Conservation (phyloP, 2,888 invertebrate species). For the Ophonus ardosiacus region DNA sequence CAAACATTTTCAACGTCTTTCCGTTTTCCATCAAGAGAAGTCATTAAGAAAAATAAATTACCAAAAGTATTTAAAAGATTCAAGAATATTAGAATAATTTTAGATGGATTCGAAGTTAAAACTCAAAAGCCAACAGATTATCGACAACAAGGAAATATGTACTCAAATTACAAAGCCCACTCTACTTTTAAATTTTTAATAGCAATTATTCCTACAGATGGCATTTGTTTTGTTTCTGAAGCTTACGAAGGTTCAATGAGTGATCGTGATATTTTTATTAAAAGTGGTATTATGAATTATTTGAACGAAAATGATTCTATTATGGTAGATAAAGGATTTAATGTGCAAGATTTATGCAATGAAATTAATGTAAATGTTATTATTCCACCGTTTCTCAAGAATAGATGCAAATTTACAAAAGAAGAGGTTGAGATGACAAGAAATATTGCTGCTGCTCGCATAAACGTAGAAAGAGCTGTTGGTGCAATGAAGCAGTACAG, state of each 20-base stretch:
- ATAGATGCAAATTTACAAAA: too few relatives aligned
- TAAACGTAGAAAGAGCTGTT: too few relatives aligned
- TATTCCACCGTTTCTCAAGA: too few relatives aligned
- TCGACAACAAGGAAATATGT: neutral
- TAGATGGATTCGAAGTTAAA: neutral
- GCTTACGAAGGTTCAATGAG: neutral
- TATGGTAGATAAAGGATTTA: neutral
- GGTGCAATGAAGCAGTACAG: too few relatives aligned
- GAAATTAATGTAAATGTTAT: too few relatives aligned
- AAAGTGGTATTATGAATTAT: neutral
- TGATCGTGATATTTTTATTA: slow-evolving; percentile 4
- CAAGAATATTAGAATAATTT: neutral
- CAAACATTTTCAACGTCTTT: neutral
- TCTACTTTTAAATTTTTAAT: neutral
- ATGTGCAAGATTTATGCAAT: too few relatives aligned
- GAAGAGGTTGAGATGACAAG: too few relatives aligned
- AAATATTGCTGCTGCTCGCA: too few relatives aligned
- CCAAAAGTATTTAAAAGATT: neutral
- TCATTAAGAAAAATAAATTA: neutral
- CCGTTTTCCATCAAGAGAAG: neutral
- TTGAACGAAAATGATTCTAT: neutral
- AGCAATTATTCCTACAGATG: neutral
- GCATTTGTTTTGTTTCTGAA: neutral
- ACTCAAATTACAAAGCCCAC: neutral
- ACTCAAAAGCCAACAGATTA: neutral